These are phyloP conservation scores for Drosophila baimaii DNA, from an alignment of 1,140 invertebrate species.

Conservation along the genomic window DNA sequence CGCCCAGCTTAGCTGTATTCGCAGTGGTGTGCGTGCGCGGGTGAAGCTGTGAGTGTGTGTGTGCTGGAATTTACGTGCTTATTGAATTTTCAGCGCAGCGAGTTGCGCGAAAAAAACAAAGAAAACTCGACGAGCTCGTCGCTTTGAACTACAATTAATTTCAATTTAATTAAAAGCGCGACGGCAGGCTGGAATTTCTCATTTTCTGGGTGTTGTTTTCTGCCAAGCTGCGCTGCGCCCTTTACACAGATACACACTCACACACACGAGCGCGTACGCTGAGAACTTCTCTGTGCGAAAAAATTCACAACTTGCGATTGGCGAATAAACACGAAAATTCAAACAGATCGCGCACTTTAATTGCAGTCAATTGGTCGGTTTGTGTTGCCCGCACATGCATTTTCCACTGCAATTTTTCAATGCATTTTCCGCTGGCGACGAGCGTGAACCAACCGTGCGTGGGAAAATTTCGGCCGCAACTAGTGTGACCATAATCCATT, in stretches of 20 bases:
- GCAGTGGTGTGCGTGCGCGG: conserved; percentile 33
- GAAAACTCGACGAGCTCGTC: conserved; percentile 10
- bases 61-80: conserved; percentile 77
- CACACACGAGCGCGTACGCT: conserved; percentile 39
- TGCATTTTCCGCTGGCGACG: conserved; percentile 19
- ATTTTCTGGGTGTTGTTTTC: conserved; percentile 38
- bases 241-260: conserved; percentile 59
- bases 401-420: conserved; percentile 30
- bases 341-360: conserved; percentile 4
- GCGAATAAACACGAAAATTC: background rate
- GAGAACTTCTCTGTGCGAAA: conserved; percentile 41
- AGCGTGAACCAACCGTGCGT: conserved; percentile 15
- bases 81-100: conserved; percentile 72
- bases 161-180: conserved; percentile 61
- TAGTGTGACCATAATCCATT: background rate
- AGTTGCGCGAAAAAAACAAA: conserved; percentile 57
- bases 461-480: conserved; percentile 8
- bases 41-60: conserved; percentile 33
- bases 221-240: conserved; percentile 74
- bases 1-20: conserved; percentile 18
- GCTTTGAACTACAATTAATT: conserved; percentile 58
- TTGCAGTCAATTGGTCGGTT: conserved; percentile 16
- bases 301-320: conserved; percentile 12
- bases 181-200: conserved; percentile 18
- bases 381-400: conserved; percentile 19